Evolutionary conservation across 2,888 invertebrate genomes (phyloP).

Genomic region (Spilosoma lubricipeda): DNA sequence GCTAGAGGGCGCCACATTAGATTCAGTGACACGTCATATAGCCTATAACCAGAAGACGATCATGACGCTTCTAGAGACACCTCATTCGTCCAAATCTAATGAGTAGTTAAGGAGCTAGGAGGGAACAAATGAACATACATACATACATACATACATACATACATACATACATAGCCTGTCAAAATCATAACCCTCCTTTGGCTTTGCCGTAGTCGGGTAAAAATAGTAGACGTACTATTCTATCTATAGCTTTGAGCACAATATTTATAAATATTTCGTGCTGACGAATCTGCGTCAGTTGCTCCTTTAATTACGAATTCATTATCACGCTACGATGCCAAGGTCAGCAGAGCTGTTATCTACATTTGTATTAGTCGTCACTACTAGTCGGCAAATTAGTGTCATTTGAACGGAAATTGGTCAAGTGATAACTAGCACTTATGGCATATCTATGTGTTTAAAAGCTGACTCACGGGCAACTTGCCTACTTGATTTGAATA

Average conservation of each 20-base stretch:
- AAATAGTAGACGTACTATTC: too few relatives aligned
- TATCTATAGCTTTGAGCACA: not conserved
- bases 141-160: too few relatives aligned
- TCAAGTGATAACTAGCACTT: slow-evolving; percentile 57
- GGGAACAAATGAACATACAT: too few relatives aligned
- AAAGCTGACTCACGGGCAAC: slow-evolving; percentile 17
- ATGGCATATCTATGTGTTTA: slow-evolving; percentile 29
- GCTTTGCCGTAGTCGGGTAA: too few relatives aligned
- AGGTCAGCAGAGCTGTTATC: slow-evolving; percentile 52
- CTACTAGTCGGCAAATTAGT: slow-evolving; percentile 50
- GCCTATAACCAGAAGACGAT: too few relatives aligned
- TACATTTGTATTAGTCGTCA: slow-evolving; percentile 17
- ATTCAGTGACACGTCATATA: too few relatives aligned
- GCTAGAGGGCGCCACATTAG: too few relatives aligned
- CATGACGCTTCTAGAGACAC: too few relatives aligned
- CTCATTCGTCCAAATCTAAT: too few relatives aligned
- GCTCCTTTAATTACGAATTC: slow-evolving; percentile 24
- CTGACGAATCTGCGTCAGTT: not conserved
- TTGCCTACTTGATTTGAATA: not conserved
- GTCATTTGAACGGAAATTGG: slow-evolving; percentile 56
- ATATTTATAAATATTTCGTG: slow-evolving; percentile 6
- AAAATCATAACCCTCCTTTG: too few relatives aligned
- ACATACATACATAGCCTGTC: too few relatives aligned
- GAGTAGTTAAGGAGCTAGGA: too few relatives aligned
- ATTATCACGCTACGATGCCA: slow-evolving; percentile 48